Conservation (phyloP, 2,888 invertebrate genomes). For the Pheosia tremula region DNA sequence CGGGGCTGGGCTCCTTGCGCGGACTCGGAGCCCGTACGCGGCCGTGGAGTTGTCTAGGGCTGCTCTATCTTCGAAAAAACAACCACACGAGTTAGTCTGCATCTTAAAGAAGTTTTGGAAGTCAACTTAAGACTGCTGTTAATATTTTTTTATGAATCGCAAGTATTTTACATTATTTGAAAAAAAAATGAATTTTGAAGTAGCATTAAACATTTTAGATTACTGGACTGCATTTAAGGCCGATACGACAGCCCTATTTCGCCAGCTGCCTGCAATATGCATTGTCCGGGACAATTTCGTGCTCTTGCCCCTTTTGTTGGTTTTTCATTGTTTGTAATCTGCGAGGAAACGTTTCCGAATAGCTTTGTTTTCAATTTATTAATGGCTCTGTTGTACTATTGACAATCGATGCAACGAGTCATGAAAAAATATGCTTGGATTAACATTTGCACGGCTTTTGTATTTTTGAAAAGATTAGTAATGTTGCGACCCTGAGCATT, state of each 20-base stretch:
- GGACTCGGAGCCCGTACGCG: conserved; percentile 22
- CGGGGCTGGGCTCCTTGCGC: conserved; percentile 33
- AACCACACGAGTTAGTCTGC: no score
- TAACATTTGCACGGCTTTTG: conserved; percentile 18
- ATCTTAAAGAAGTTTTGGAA: no score
- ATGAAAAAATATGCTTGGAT: conserved; percentile 28
- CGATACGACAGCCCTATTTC: background rate
- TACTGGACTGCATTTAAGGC: background rate
- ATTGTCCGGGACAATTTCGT: conserved; percentile 65
- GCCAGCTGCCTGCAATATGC: conserved; percentile 55
- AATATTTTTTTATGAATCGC: no score
- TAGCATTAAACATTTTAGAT: background rate
- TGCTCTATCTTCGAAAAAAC: conserved; percentile 23
- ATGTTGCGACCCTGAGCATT: no score
- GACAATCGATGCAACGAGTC: conserved; percentile 23
- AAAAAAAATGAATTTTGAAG: background rate
- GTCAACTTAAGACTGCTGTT: no score
- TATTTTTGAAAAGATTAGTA: background rate
- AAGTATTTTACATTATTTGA: no score
- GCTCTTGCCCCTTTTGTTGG: conserved; percentile 56
- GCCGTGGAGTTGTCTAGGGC: conserved; percentile 31
- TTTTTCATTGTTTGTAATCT: conserved; percentile 56
- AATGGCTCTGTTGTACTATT: conserved; percentile 30
- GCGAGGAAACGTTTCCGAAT: conserved; percentile 27
- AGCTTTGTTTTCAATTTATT: conserved; percentile 31